A percentile compares a stretch with the other conserved stretches of the same genome.
Evolutionary conservation across 1,140 invertebrate species (phyloP).

Genomic region (Phymastichus coffea): DNA sequence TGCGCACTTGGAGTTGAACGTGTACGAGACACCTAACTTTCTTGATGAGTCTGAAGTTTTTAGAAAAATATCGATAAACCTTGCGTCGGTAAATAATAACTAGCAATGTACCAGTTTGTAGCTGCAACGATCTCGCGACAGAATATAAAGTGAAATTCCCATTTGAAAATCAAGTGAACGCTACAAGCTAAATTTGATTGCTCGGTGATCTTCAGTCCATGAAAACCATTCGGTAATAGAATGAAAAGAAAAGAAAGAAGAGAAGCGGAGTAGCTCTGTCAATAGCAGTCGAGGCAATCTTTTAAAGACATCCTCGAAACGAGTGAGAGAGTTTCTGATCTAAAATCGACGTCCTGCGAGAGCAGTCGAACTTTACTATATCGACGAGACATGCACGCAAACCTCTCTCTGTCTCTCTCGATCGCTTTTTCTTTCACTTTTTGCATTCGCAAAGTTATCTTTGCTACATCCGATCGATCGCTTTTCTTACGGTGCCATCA

Average conservation of each 20-base stretch:
- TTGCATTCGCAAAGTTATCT: background rate
- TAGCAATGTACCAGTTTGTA: no score
- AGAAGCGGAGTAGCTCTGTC: conserved; percentile 20
- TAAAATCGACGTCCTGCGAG: conserved; percentile 18
- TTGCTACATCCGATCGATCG: no score
- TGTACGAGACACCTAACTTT: no score
- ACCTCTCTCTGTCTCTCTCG: conserved; percentile 6
- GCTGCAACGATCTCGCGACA: no score
- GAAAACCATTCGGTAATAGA: conserved; percentile 9
- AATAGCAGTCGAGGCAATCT: conserved; percentile 25
- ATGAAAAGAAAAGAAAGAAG: conserved; percentile 7
- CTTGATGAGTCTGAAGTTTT: no score
- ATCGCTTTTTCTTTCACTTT: conserved; percentile 6
- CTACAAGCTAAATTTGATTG: conserved; percentile 8
- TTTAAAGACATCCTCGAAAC: conserved; percentile 21
- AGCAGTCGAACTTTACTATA: no score
- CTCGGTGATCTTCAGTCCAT: background rate
- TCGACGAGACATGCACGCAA: background rate
- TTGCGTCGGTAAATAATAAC: no score
- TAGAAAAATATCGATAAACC: no score
- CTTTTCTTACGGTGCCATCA: no score
- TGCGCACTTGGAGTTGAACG: no score
- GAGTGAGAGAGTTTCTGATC: conserved; percentile 23
- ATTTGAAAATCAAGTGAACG: no score
- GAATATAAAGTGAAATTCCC: no score